These are phyloP conservation scores for Liodrosophila aerea DNA, from an alignment of 2,888 invertebrate species.

Conservation along the genomic window DNA sequence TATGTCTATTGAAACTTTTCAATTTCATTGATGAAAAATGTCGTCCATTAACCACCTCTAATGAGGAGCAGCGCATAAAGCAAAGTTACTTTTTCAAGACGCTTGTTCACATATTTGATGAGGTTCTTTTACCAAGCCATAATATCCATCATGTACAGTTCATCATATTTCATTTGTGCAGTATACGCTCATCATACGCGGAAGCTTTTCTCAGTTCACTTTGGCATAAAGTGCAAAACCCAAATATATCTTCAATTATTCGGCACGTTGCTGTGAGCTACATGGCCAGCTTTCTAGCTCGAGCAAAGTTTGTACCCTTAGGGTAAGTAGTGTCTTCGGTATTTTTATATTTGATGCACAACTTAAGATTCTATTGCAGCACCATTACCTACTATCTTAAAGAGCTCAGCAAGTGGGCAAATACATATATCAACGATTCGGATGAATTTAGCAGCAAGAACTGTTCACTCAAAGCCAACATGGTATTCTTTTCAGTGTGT, in stretches of 20 bases:
- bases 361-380: slow-evolving; percentile 82
- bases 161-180: slow-evolving; percentile 88
- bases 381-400: slow-evolving; percentile 86
- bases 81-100: slow-evolving; percentile 84
- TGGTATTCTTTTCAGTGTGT: slow-evolving; percentile 95
- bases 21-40: slow-evolving; percentile 84
- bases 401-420: slow-evolving; percentile 92
- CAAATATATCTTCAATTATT: slow-evolving; percentile 85
- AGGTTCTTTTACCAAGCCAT: slow-evolving; percentile 91
- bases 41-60: slow-evolving; percentile 35
- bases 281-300: slow-evolving; percentile 88
- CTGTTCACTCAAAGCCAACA: slow-evolving; percentile 87
- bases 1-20: slow-evolving; percentile 89
- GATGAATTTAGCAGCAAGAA: slow-evolving; percentile 79
- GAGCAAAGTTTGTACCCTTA: slow-evolving; percentile 86
- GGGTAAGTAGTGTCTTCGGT: slow-evolving; percentile 83
- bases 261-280: slow-evolving; percentile 89
- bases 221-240: slow-evolving; percentile 89
- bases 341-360: background rate
- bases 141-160: slow-evolving; percentile 91
- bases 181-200: slow-evolving; percentile 84
- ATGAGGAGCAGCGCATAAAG: slow-evolving; percentile 83
- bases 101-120: slow-evolving; percentile 89
- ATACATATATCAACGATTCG: slow-evolving; percentile 87
- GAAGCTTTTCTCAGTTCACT: slow-evolving; percentile 88